Evolutionary conservation across 2,113 vertebrate genomes (phyloP).

Genomic region (Hemiprocne comata): DNA sequence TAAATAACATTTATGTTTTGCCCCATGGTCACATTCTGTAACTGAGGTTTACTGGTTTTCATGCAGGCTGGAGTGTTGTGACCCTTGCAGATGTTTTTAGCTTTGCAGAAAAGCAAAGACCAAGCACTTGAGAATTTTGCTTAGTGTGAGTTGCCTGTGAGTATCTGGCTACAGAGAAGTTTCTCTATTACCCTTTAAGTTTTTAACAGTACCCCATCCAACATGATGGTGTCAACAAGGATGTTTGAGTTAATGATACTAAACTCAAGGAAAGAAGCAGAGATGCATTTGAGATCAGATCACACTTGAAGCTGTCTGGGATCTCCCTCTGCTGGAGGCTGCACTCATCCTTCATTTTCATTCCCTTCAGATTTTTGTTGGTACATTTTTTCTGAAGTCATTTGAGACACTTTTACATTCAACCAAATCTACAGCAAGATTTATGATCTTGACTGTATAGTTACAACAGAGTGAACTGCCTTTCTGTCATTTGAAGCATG

Average conservation of each 20-base stretch:
- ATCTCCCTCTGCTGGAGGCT: background rate
- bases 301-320: background rate
- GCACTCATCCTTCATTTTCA: background rate
- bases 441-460: background rate
- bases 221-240: background rate
- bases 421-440: background rate
- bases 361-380: background rate
- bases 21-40: background rate
- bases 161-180: background rate
- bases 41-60: background rate
- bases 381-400: rapidly evolving
- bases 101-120: background rate
- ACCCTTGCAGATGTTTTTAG: background rate
- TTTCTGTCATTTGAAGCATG: background rate
- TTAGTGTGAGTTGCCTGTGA: background rate
- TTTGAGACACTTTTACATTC: background rate
- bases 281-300: background rate
- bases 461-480: background rate
- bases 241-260: background rate
- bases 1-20: background rate
- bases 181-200: background rate
- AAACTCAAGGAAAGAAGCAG: background rate
- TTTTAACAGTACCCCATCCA: background rate
- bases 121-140: background rate
- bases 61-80: background rate